phyloP scores from a whole-genome alignment of 2,888 invertebrate genomes.

The Embidobia sp. region DNA sequence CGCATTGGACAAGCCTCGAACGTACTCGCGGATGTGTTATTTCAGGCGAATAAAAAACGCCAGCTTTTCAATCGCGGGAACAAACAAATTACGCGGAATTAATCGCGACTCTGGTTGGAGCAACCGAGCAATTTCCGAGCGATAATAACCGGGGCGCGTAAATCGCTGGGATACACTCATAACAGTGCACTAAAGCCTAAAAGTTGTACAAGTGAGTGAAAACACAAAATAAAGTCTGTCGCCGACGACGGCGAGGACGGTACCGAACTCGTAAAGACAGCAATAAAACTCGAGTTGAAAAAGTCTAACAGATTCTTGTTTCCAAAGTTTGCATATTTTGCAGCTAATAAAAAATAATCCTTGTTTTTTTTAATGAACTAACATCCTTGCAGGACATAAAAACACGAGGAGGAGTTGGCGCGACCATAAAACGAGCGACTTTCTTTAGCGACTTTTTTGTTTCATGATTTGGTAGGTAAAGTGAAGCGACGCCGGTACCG shows the following conservation, averaged over 20 bases:
- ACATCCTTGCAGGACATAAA: slow-evolving; percentile 14
- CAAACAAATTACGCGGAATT: too few species aligned
- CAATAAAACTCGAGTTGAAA: slow-evolving; percentile 49
- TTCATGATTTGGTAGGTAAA: too few species aligned
- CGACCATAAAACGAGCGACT: slow-evolving; percentile 7
- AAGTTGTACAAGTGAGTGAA: slow-evolving; percentile 49
- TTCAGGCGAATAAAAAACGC: too few species aligned
- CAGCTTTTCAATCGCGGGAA: too few species aligned
- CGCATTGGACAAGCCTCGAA: too few species aligned
- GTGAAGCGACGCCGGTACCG: too few species aligned
- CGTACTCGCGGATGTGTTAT: too few species aligned
- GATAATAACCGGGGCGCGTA: too few species aligned
- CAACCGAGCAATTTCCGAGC: too few species aligned
- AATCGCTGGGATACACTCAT: too few species aligned
- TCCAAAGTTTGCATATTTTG: slow-evolving; percentile 56
- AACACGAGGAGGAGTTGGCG: slow-evolving; percentile 1
- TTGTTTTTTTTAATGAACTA: slow-evolving; percentile 42
- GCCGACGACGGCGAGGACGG: slow-evolving; percentile 24
- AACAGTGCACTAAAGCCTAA: slow-evolving; percentile 6
- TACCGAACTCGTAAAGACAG: slow-evolving; percentile 32
- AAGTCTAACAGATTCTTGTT: slow-evolving; percentile 45
- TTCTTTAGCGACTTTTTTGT: background rate
- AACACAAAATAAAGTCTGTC: slow-evolving; percentile 55
- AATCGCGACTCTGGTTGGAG: too few species aligned
- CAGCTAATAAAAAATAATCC: slow-evolving; percentile 45